Conservation (phyloP, 2,113 vertebrate genomes). For the Riparia riparia region DNA sequence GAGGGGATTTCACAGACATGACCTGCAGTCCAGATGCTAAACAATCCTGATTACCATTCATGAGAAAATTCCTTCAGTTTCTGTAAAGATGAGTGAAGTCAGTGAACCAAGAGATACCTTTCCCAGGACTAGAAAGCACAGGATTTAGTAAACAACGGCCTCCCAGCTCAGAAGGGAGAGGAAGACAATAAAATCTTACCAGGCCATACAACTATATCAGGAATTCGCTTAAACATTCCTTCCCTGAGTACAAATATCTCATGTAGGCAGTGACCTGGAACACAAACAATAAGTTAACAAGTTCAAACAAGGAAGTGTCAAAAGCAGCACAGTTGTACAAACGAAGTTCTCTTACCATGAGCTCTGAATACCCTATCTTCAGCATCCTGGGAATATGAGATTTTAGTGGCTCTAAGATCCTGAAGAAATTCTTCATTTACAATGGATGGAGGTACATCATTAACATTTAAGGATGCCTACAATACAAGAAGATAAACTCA, state of each 20-base stretch:
- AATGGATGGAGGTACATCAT: slow-evolving; percentile 83
- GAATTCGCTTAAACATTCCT: slow-evolving; percentile 91
- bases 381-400: slow-evolving; percentile 89
- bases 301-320: not conserved
- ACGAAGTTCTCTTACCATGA: slow-evolving; percentile 84
- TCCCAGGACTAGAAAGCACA: not conserved
- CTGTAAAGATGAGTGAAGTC: not conserved
- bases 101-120: not conserved
- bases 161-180: not conserved
- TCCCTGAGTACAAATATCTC: slow-evolving; percentile 96
- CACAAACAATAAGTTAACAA: slow-evolving; percentile 39
- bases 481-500: slow-evolving; percentile 53
- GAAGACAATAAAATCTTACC: slow-evolving; percentile 76
- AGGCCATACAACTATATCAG: slow-evolving; percentile 96
- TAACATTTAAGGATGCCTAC: slow-evolving; percentile 87
- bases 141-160: not conserved
- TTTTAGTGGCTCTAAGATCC: slow-evolving; percentile 87
- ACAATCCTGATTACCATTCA: not conserved
- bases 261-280: slow-evolving; percentile 94
- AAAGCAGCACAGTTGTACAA: not conserved
- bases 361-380: slow-evolving; percentile 94
- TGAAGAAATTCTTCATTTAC: slow-evolving; percentile 90
- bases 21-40: not conserved
- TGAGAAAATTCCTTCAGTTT: not conserved
- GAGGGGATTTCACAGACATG: not conserved